These are phyloP conservation scores for Patella ulyssiponensis DNA, from an alignment of 2,888 invertebrate species.

Conservation along the genomic window DNA sequence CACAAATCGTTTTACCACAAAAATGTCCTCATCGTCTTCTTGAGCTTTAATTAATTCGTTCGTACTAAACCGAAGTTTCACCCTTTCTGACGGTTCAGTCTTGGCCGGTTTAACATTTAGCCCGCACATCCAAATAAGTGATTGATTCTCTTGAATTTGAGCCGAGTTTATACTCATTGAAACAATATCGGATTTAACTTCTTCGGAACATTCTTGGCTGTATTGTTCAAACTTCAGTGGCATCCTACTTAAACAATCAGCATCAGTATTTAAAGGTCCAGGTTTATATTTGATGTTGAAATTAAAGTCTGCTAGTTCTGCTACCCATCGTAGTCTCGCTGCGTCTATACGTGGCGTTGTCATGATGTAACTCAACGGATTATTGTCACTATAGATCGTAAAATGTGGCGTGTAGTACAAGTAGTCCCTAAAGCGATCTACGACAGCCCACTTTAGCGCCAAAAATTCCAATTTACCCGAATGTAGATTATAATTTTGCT, in stretches of 20 bases:
- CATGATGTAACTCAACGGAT: neutral
- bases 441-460: conserved; percentile 9
- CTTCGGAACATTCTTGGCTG: neutral
- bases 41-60: neutral
- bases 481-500: conserved; percentile 13
- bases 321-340: neutral
- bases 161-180: neutral
- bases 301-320: neutral
- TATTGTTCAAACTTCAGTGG: neutral
- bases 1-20: neutral
- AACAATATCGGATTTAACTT: neutral
- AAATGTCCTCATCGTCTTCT: neutral
- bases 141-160: neutral
- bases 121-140: neutral
- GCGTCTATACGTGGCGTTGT: neutral
- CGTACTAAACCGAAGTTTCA: neutral
- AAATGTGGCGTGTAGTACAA: conserved; percentile 17
- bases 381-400: neutral
- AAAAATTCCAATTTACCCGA: conserved; percentile 6
- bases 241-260: conserved; percentile 23
- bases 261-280: conserved; percentile 28
- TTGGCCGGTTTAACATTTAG: neutral
- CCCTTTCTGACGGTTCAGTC: neutral
- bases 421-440: conserved; percentile 14
- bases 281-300: conserved; percentile 15